These are phyloP conservation scores for Asarcornis scutulata DNA, from an alignment of 2,113 vertebrate species.

Conservation along the genomic window DNA sequence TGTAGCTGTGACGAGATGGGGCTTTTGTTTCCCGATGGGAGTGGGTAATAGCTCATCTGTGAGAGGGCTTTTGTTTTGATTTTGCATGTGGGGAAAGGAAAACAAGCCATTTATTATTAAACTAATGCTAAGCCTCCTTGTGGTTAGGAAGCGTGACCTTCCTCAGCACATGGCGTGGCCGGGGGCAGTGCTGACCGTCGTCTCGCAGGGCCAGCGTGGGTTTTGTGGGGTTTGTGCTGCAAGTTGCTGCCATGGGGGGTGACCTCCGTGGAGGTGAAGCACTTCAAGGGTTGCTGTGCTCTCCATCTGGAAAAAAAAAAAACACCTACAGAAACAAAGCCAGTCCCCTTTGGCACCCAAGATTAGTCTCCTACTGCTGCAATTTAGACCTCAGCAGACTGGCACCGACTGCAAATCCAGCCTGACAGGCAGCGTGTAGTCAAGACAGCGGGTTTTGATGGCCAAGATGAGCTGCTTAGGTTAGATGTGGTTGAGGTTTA, in stretches of 20 bases:
- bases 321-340: neutral
- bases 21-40: slow-evolving; percentile 53
- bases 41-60: slow-evolving; percentile 9
- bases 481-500: neutral
- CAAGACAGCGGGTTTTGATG: neutral
- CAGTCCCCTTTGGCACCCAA: neutral
- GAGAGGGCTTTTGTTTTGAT: slow-evolving; percentile 29
- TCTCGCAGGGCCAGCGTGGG: neutral
- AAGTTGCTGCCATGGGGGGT: neutral
- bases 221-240: neutral
- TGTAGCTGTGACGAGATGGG: slow-evolving; percentile 12
- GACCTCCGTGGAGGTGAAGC: neutral
- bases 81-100: neutral
- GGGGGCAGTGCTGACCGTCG: neutral
- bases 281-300: neutral
- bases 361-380: neutral
- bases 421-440: no score
- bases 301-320: neutral
- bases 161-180: neutral
- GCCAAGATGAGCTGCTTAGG: neutral
- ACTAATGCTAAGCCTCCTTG: slow-evolving; percentile 6
- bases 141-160: neutral
- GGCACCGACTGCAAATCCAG: neutral
- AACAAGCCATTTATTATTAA: neutral
- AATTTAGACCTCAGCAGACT: no score